Evolutionary conservation across 2,113 vertebrate species (phyloP), one percentile per base, ranked within the genome.

Genomic region (Enhydra lutris): DNA sequence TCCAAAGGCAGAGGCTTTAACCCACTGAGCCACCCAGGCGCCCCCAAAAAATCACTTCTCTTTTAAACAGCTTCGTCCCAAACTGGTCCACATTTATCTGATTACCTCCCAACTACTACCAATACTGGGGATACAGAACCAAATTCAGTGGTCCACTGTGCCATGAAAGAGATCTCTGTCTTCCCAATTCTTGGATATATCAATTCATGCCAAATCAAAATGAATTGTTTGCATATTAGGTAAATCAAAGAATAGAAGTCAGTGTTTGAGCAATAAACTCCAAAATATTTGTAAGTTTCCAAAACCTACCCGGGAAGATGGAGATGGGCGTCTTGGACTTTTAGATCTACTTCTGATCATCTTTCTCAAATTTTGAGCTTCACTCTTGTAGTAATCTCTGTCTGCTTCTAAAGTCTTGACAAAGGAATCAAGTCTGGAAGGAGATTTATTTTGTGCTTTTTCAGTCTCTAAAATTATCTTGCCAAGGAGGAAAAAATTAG

Each of bases 361-460:
- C 73, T 97, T 99, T 85, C 98, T 98, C 88, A 99, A 95, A 94
- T 97, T 95, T n/a, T 98, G 98, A 94, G 97, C 91, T 97, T 99
- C 97, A 86, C 87, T 79, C 97, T 98, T 99, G 65, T 95, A 98
- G 97, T 98, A 96, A 96, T 98, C 96, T 98, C 95, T 98, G 94
- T 99, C 98, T 91, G 98, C 98, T 97, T 98, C 98, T 96, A 98
- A 86, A 86, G 95, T 98, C 94, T 97, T 98, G 88, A 98, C 97
- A 98, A 98, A 98, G 31, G 86, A 94, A 95, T 98, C 97, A 80
- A 98, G 96, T 90, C 97, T 98, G 86, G 98, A 99, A 73, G 98
- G 97, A 97, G 97, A 97, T 88, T 95, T 96, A 94, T 97, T 92
- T 96, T 97, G 96, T 92, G 96, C 90, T 98, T 96, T 97, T 97